A percentile compares a stretch with the other conserved stretches of the same genome.
These are phyloP conservation scores for Adineta ricciae DNA, from an alignment of 2,888 invertebrate species.

Conservation along the genomic window DNA sequence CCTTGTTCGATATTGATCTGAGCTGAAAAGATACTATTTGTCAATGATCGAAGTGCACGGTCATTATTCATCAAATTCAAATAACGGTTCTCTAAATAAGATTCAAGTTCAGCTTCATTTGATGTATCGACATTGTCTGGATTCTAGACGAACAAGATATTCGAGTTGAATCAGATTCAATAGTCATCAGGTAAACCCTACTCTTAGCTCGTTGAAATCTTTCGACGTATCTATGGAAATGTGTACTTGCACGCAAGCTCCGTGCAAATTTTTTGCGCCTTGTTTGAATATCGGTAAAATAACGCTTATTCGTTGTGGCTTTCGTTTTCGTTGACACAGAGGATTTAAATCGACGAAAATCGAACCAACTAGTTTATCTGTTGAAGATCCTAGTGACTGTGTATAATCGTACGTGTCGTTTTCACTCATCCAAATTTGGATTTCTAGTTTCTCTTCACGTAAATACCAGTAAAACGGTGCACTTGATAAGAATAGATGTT, in stretches of 20 bases:
- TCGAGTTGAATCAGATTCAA: no score
- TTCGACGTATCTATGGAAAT: not conserved
- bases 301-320: not conserved
- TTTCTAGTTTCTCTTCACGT: slow-evolving; percentile 44
- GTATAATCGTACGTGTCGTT: slow-evolving; percentile 35
- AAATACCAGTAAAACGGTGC: slow-evolving; percentile 41
- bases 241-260: not conserved
- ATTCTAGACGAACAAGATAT: not conserved
- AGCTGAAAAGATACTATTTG: not conserved
- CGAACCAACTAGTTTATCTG: slow-evolving; percentile 46
- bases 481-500: slow-evolving; percentile 7
- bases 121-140: not conserved
- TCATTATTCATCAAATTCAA: not conserved
- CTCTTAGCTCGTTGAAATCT: not conserved
- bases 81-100: not conserved
- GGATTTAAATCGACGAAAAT: slow-evolving; percentile 42
- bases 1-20: slow-evolving; percentile 29
- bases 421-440: slow-evolving; percentile 46
- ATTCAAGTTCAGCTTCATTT: not conserved
- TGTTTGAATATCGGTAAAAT: slow-evolving; percentile 15
- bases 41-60: not conserved
- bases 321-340: slow-evolving; percentile 38
- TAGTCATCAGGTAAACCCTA: not conserved
- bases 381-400: slow-evolving; percentile 38
- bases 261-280: not conserved